Evolutionary conservation across 2,797 vertebrate species (phyloP).

Genomic region (Onychomys arenicola): DNA sequence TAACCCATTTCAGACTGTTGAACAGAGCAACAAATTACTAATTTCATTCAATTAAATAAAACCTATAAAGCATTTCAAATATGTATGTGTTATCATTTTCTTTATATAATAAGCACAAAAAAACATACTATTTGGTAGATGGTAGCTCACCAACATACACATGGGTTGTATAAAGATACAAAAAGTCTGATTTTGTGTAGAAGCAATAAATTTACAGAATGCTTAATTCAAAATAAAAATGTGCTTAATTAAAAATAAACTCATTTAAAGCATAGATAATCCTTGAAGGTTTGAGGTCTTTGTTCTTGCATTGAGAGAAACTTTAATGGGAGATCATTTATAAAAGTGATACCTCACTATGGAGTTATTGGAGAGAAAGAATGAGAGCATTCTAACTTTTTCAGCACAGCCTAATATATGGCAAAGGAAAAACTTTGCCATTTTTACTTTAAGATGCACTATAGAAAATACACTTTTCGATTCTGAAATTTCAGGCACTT

Average conservation of each 20-base stretch:
- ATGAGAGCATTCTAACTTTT: background rate
- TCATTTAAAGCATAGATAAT: background rate
- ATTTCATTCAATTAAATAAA: conserved; percentile 28
- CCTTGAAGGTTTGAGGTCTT: conserved; percentile 32
- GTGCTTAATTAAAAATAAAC: background rate
- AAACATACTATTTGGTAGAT: background rate
- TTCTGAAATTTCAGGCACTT: background rate
- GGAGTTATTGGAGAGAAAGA: background rate
- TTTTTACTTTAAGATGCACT: background rate
- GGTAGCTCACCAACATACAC: background rate
- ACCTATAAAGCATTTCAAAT: background rate
- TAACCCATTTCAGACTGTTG: background rate
- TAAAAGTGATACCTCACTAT: background rate
- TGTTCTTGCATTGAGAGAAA: background rate
- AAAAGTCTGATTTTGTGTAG: background rate
- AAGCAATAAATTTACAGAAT: background rate
- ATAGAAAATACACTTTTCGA: background rate
- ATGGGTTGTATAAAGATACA: background rate
- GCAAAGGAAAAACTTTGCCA: background rate
- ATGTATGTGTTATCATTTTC: background rate
- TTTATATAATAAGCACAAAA: background rate
- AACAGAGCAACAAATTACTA: background rate
- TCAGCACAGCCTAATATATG: background rate
- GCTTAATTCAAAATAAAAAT: background rate
- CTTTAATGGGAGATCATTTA: conserved; percentile 22